Conservation (phyloP, 1,140 invertebrate species). For the Adoxophyes honmai region DNA sequence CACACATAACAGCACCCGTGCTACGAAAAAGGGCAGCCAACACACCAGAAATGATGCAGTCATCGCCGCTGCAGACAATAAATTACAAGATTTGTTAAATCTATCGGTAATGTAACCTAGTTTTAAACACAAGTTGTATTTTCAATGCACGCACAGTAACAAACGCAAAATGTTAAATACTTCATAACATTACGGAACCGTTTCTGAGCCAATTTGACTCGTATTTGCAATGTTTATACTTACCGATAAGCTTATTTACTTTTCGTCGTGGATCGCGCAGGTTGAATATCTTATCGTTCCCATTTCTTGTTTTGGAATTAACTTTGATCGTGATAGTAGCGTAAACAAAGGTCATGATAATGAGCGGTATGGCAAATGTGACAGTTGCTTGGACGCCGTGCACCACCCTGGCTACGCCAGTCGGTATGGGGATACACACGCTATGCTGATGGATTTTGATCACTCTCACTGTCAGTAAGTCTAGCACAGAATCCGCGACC, state of each 20-base stretch:
- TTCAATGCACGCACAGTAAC: no score
- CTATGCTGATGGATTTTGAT: conserved; percentile 31
- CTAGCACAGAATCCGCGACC: conserved; percentile 45
- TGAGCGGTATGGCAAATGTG: conserved; percentile 51
- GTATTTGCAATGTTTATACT: no score
- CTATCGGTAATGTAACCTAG: no score
- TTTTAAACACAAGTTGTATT: background rate
- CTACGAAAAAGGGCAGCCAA: conserved; percentile 55
- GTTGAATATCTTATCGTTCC: conserved; percentile 42
- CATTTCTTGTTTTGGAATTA: conserved; percentile 38
- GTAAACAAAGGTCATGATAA: conserved; percentile 55
- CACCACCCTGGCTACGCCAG: conserved; percentile 35
- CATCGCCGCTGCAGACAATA: conserved; percentile 55
- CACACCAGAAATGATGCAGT: conserved; percentile 58
- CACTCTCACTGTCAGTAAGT: conserved; percentile 41
- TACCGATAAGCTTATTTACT: conserved; percentile 62
- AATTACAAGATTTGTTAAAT: no score
- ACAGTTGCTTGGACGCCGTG: conserved; percentile 44
- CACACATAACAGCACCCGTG: conserved; percentile 36
- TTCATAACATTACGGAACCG: no score
- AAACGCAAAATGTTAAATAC: no score
- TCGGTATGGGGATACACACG: conserved; percentile 49
- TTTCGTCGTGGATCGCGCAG: conserved; percentile 47
- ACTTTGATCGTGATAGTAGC: conserved; percentile 55
- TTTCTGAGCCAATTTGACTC: no score